Evolutionary conservation across 2,888 invertebrate species (phyloP), one percentile per base, ranked within the genome.

Genomic region (Digitonthophagus gazella): DNA sequence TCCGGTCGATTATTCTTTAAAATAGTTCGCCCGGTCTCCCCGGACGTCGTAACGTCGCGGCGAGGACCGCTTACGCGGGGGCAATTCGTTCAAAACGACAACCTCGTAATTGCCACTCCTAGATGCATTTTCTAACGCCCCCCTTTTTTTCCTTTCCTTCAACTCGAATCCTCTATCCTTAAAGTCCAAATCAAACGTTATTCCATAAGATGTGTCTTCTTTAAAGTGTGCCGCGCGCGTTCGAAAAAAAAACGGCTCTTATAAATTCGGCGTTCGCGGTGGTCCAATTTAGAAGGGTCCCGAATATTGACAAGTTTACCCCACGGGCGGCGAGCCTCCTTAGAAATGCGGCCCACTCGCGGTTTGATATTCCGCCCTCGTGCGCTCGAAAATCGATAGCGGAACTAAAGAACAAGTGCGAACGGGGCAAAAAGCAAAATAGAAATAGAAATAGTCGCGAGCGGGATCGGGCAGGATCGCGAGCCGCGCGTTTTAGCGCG

Each of bases 1-100:
- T 58, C 20, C 66, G 14, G 55, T 65, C 55, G 68, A 65, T 70
- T 70, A 70, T 68, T 70, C 70, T 70, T 70, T 70, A 70, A 70
- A 70, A 70, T 67, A 70, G 67, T 70, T 44, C 28, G 28, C 28
- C 28, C 6, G 28, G 28, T 44, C 28, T 11, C 28, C 28, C 28
- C 28, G 11, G 28, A 44, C 28, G 11, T 44, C 28, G 28, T 8
- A 44, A 44, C 28, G 28, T 44, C 28, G 28, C 28, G 28, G 28
- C 28, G 28, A 44, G 28, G 28, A 44, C 28, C 28, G 28, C 28
- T 44, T 44, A 44, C 28, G 28, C 11, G 28, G 28, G 28, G 28
- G 28, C 28, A 44, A 44, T 44, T 44, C 28, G 28, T 44, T 44
- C 28, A 44, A 11, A 44, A 44, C 28, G 28, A 44, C 28, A 44